These are phyloP conservation scores for Dolichotis patagonum DNA, from an alignment of 2,113 vertebrate genomes.

Conservation along the genomic window DNA sequence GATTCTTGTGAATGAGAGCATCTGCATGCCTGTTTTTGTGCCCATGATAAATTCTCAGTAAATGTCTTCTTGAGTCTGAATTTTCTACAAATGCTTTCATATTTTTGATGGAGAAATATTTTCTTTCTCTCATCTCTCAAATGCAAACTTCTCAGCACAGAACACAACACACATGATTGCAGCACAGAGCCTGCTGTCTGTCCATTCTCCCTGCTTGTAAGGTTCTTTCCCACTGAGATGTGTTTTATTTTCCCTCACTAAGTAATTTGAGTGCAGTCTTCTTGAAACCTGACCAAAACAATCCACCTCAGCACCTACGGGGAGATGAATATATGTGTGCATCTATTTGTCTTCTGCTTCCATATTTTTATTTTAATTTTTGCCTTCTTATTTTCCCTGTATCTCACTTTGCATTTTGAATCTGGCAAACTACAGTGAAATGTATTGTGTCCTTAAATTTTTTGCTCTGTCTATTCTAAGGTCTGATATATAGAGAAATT, in stretches of 20 bases:
- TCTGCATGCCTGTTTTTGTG: background rate
- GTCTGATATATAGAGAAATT: background rate
- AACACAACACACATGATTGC: background rate
- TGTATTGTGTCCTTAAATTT: background rate
- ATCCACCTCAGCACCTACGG: background rate
- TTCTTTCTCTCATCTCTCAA: background rate
- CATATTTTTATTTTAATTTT: slow-evolving; percentile 3
- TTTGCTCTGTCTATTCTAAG: background rate
- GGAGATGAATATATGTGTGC: background rate
- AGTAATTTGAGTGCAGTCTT: background rate
- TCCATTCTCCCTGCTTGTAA: background rate
- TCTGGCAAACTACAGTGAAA: background rate
- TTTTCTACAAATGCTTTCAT: background rate
- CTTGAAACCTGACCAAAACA: background rate
- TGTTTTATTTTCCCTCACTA: background rate
- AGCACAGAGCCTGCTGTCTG: background rate
- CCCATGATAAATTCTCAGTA: background rate
- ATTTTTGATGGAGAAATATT: background rate
- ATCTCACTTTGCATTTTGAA: background rate
- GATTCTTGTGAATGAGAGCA: background rate
- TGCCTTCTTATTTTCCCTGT: background rate
- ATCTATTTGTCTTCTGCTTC: background rate
- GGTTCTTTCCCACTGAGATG: background rate
- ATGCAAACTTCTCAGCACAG: background rate
- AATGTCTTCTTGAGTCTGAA: background rate